Evolutionary conservation across 2,797 vertebrate genomes (phyloP), one percentile per base, ranked within the genome.

Genomic region (Luscinia megarhynchos): DNA sequence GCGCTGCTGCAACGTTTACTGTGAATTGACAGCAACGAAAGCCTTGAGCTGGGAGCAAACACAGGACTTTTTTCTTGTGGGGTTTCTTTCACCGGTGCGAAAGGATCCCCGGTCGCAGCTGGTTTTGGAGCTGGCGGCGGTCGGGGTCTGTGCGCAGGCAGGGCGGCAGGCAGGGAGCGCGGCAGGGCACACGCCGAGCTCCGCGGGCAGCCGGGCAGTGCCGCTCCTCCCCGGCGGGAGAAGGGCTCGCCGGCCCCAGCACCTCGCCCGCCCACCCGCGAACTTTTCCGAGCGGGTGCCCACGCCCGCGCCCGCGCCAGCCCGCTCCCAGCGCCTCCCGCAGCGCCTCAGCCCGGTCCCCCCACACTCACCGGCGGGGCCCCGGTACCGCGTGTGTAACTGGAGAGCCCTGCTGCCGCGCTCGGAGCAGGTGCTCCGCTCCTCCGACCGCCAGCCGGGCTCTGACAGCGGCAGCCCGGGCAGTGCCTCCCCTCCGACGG

Each of bases 1-100:
- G 90, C 8, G 12, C 64, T 38, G 20, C 94, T 58, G 90, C 96
- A 77, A 93, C 84, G 17, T 64, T 38, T 27, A 32, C 84, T 16
- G 45, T n/a, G 80, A 50, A 8, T 18, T 70, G 20, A 45, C 15
- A 29, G 63, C 46, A 83, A 24, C 2, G 19, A 70, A 93, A 73
- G 43, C 74, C 24, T 48, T 29, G 53, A 61, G 66, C 88, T 10
- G 53, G 23, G 23, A 57, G 6, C 2, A 10, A 19, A 18, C 4
- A 14, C 4, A 32, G 27, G 59, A 85, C 86, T 20, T 21, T 5
- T 4, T 86, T 30, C 46, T 30, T 17, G 48, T 72, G 29, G 27
- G 61, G 5, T 41, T 53, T 36, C 73, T 67, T 32, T 82, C 77
- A n/a, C 3, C 36, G 34, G 8, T 4, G 38, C 17, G 55, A 32